Evolutionary conservation across 2,113 vertebrate species (phyloP), one percentile per base, ranked within the genome.

Genomic region (Sakesphorus luctuosus): DNA sequence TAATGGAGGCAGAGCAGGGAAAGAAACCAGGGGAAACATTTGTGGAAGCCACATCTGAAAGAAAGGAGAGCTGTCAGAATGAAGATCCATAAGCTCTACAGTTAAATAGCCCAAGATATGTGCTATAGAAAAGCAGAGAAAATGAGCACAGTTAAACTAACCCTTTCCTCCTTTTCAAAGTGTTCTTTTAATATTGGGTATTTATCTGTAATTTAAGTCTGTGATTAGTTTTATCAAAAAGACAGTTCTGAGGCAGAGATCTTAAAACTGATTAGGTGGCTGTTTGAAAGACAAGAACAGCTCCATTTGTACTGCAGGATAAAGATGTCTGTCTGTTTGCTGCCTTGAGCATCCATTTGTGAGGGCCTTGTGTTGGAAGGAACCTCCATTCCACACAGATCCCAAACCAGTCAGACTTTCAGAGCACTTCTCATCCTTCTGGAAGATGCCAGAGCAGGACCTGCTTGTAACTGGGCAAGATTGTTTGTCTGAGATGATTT

Each of bases 151-250:
- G 40, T 65, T 87, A 72, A 92, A 95, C 76, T 69, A 91, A 73
- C 68, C 84, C 77, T 89, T 92, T 65, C 84, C 76, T 94, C 50
- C 78, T 58, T 93, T 86, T 87, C 80, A 87, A 89, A 88, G 80
- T 55, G 65, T 90, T 93, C 77, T 83, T 86, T 94, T 94, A 87
- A 83, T 96, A 95, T 94, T 3, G 3, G 67, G 78, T 90, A 83
- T 93, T 96, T 96, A 95, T 96, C 94, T 96, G 95, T 91, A 94
- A 95, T 97, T 95, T 96, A 95, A 96, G 94, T 87, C 87, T 20
- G 6, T 94, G 87, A 97, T 97, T 94, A 96, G 91, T 94, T 97
- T 96, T 95, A 94, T 93, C 93, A 96, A 94, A 95, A 93, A 96
- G 90, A 91, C 89, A 90, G 85, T 95, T 96, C 71, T 58, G 73